A percentile compares a stretch with the other conserved stretches of the same genome.
Conservation (phyloP, 1,140 invertebrate genomes). For the Notospermus geniculatus region DNA sequence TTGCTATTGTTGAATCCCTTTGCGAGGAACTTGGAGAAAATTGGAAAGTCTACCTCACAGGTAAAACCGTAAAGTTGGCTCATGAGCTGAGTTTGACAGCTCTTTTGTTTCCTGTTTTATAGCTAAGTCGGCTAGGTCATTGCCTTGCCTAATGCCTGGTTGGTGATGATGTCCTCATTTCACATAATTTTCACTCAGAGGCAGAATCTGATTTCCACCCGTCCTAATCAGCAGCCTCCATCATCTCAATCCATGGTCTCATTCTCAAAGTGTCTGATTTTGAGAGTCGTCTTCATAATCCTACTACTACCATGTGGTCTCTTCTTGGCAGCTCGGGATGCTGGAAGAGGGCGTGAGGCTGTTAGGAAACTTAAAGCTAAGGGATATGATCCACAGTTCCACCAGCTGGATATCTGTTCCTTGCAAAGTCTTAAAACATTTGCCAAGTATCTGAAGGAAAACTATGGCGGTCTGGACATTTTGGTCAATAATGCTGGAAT, state of each 20-base stretch:
- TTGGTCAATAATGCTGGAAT: conserved; percentile 84
- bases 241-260: conserved; percentile 3
- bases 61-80: too few species aligned
- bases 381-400: conserved; percentile 63
- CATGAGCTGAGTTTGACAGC: too few species aligned
- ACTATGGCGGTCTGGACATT: conserved; percentile 74
- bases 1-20: conserved; percentile 66
- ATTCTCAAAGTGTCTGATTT: background rate
- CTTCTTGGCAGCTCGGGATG: conserved; percentile 59
- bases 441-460: conserved; percentile 62
- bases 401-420: conserved; percentile 69
- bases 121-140: too few species aligned
- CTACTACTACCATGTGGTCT: conserved; percentile 8
- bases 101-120: too few species aligned
- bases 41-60: conserved; percentile 66
- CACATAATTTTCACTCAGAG: too few species aligned
- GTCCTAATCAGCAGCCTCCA: conserved; percentile 23
- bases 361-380: conserved; percentile 59
- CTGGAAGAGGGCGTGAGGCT: too few species aligned
- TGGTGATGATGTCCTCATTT: too few species aligned
- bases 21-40: too few species aligned
- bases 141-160: too few species aligned
- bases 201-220: too few species aligned
- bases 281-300: background rate
- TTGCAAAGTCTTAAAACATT: conserved; percentile 63